These are phyloP conservation scores for Pocillopora verrucosa DNA, from an alignment of 64 coral and sea anemone genomes.

Conservation along the genomic window DNA sequence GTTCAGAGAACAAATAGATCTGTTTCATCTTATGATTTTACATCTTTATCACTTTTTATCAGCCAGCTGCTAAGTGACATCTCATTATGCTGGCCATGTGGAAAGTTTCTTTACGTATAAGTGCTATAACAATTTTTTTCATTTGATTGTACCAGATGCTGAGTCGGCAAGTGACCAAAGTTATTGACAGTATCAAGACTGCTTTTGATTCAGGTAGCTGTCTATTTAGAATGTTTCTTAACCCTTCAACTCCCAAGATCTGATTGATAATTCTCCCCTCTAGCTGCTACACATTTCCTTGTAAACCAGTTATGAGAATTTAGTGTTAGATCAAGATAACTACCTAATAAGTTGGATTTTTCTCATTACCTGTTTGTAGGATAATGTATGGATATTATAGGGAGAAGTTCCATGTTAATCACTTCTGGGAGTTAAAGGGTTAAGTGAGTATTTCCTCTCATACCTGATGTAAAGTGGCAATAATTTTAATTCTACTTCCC, in stretches of 20 bases:
- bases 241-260: no score
- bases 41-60: neutral
- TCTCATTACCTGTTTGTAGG: no score
- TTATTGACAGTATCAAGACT: conserved; percentile 97
- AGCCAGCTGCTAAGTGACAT: neutral
- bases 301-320: no score
- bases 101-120: neutral
- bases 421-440: no score
- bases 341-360: no score
- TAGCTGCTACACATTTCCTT: no score
- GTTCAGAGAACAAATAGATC: no score
- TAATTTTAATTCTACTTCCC: neutral
- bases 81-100: neutral
- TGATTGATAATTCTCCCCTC: no score
- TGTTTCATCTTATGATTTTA: neutral
- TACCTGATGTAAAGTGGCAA: neutral
- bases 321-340: no score
- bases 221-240: no score
- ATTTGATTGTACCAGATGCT: conserved; percentile 60
- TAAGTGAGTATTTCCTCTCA: neutral
- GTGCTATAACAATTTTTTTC: neutral
- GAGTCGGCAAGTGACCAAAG: conserved; percentile 84
- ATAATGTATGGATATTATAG: no score
- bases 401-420: no score
- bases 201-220: conserved; percentile 85